Percentiles rank a stretch among this genome's conserved stretches.
Conservation (phyloP, 2,888 invertebrate genomes). For the Dorcus hopei region DNA sequence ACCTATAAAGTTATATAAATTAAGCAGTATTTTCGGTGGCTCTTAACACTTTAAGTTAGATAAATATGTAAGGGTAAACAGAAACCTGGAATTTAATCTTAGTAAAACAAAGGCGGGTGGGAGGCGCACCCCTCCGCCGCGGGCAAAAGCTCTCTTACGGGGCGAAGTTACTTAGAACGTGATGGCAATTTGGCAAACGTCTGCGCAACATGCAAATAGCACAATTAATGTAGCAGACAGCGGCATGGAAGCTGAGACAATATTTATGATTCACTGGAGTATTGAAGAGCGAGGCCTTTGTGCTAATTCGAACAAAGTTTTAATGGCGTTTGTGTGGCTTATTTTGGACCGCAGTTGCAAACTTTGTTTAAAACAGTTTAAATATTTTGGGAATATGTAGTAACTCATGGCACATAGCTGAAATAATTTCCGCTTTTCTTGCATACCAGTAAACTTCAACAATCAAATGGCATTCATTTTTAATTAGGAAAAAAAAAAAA, state of each 20-base stretch:
- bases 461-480: too few species aligned
- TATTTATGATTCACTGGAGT: constrained; percentile 36
- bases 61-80: constrained; percentile 2
- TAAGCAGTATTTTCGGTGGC: too few species aligned
- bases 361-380: too few species aligned
- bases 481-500: too few species aligned
- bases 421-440: too few species aligned
- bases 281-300: constrained; percentile 28
- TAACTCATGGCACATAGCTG: too few species aligned
- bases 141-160: constrained; percentile 14
- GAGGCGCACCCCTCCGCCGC: constrained; percentile 7
- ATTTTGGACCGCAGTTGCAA: not conserved
- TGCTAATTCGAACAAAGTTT: constrained; percentile 19
- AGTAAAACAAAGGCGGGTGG: constrained; percentile 17
- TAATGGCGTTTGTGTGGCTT: constrained; percentile 35
- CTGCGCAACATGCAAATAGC: constrained; percentile 29
- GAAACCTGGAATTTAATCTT: constrained; percentile 14
- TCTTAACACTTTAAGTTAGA: not conserved
- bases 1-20: too few species aligned
- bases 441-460: too few species aligned
- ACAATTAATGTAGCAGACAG: constrained; percentile 31
- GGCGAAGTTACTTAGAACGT: constrained; percentile 18
- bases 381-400: too few species aligned
- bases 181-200: constrained; percentile 23
- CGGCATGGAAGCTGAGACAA: constrained; percentile 24